Conservation (phyloP, 2,797 vertebrate genomes). For the Cephalopachus bancanus region DNA sequence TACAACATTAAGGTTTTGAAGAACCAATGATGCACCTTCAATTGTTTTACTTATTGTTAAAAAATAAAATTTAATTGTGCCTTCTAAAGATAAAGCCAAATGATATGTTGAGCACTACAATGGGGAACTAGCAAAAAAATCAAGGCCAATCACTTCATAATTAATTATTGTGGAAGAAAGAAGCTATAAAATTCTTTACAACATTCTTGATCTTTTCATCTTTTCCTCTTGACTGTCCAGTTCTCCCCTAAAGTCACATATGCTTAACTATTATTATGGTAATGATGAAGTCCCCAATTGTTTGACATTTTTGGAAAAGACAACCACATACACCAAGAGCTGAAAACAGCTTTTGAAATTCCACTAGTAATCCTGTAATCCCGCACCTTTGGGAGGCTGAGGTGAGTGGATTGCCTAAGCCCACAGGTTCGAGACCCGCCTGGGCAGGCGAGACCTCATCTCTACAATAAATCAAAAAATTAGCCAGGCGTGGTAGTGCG, state of each 20-base stretch:
- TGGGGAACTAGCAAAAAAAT: conserved; percentile 58
- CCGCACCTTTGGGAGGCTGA: too few relatives aligned
- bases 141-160: conserved; percentile 71
- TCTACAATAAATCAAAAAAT: too few relatives aligned
- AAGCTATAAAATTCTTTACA: conserved; percentile 75
- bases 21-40: conserved; percentile 82
- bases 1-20: conserved; percentile 81
- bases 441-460: too few relatives aligned
- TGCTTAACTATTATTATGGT: conserved; percentile 33
- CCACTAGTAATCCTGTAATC: background rate
- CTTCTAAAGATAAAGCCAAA: conserved; percentile 74
- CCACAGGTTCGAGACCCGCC: too few relatives aligned
- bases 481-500: too few relatives aligned
- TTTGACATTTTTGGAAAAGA: conserved; percentile 52
- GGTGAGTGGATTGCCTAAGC: too few relatives aligned
- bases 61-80: conserved; percentile 80
- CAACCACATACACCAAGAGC: conserved; percentile 38
- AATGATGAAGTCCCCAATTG: conserved; percentile 20
- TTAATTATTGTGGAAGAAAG: conserved; percentile 59
- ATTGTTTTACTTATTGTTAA: conserved; percentile 75
- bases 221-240: conserved; percentile 39
- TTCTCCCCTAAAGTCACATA: conserved; percentile 12
- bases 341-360: conserved; percentile 68
- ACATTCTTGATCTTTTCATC: conserved; percentile 7
- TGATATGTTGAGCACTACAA: conserved; percentile 58